These are phyloP conservation scores for Rousettus leschenaultii DNA, from an alignment of 2,113 vertebrate genomes.

Conservation along the genomic window DNA sequence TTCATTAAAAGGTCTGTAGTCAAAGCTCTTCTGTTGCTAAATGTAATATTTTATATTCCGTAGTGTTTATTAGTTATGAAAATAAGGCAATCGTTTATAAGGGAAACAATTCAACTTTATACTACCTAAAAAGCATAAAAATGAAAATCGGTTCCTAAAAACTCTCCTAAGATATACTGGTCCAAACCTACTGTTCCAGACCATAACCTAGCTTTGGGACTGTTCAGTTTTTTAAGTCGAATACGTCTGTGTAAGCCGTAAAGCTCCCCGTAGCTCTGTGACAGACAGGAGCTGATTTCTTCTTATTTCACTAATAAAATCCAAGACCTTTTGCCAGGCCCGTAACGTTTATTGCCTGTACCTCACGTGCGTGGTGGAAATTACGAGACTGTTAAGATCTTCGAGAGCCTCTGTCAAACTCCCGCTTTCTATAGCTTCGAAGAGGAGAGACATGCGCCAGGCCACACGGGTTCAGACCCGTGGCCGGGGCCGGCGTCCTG, in stretches of 20 bases:
- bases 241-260: neutral
- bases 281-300: neutral
- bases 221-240: neutral
- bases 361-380: neutral
- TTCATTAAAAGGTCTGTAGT: neutral
- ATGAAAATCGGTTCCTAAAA: neutral
- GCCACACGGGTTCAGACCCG: neutral
- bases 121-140: constrained; percentile 8
- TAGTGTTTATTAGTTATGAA: neutral
- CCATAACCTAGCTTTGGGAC: neutral
- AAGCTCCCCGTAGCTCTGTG: neutral
- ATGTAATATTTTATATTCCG: neutral
- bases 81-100: neutral
- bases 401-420: neutral
- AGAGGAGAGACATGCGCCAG: neutral
- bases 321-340: neutral
- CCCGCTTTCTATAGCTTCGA: neutral
- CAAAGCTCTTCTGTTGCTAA: neutral
- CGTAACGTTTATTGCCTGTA: neutral
- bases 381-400: neutral
- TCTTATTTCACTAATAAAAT: neutral
- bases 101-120: neutral
- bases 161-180: neutral
- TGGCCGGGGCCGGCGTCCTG: neutral
- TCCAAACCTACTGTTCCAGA: neutral